Conservation (phyloP, 2,797 vertebrate species). For the Takifugu rubripes region DNA sequence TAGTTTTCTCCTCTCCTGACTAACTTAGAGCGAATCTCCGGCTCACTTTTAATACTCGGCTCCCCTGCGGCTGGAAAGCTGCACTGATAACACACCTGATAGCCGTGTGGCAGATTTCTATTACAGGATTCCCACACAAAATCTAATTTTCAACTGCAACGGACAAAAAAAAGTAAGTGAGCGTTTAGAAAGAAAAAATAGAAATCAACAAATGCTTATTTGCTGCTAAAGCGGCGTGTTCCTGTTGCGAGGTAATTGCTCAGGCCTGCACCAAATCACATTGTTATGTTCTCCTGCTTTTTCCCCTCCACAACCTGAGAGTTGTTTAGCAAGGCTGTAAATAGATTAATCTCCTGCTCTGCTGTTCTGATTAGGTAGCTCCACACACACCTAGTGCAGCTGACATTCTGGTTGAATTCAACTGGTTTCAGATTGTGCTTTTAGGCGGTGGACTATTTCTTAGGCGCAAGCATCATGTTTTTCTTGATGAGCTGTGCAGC, state of each 20-base stretch:
- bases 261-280: neutral
- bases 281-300: neutral
- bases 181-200: neutral
- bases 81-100: neutral
- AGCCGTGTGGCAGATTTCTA: neutral
- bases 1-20: neutral
- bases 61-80: neutral
- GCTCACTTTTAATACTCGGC: neutral
- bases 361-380: neutral
- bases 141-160: neutral
- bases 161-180: neutral
- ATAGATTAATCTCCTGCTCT: neutral
- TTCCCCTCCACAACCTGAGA: neutral
- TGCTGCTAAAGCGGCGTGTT: neutral
- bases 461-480: neutral
- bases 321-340: constrained; percentile 1
- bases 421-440: no score
- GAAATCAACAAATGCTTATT: neutral
- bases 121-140: neutral
- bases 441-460: no score
- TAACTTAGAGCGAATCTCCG: neutral
- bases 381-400: no score
- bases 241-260: neutral
- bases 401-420: no score
- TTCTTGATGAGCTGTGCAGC: constrained; percentile 18